Evolutionary conservation across 2,888 invertebrate genomes (phyloP), one percentile per base, ranked within the genome.

Genomic region (Diplazon laetatorius): DNA sequence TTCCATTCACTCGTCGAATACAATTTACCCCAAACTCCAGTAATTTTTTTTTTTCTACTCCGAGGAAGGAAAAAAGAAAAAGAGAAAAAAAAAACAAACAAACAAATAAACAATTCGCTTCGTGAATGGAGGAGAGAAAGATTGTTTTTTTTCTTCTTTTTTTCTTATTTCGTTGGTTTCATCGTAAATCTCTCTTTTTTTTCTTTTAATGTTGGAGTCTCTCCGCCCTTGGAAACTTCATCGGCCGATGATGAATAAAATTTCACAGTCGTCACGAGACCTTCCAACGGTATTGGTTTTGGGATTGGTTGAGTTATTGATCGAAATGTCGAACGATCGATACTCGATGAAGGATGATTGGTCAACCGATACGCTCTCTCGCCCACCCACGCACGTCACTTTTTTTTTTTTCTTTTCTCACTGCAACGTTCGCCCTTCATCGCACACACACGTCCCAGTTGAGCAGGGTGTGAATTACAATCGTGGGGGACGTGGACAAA

Each of bases 391-490:
- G 8, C 46, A 46, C 46, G 46, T 18, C n/a, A 14, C 14, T 1
- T 57, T n/a, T 16, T 16, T 0, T 18, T 1, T 37, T 1, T 37
- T 37, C 2, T 57, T 57, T 35, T 35, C 16, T 57, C 37, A 57
- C 35, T 35, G 37, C 37, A 35, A n/a, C n/a, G 16, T 35, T 55
- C 16, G 14, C 35, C 35, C 14, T 35, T 55, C 35, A 18, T 35
- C 57, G 14, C 35, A 14, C 12, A 14, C 20, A 18, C n/a, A 4
- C 9, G 18, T 20, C 48, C 3, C 35, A 30, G 37, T 57, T 37
- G 57, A 57, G 57, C 10, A 57, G 12, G 37, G 18, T 30, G 57
- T 12, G 18, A 37, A 57, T 57, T 57, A 37, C 50, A 10, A 16
- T 37, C 14, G 14, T 25, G 46, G 10, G n/a, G 12, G 16, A n/a